Evolutionary conservation across 2,113 vertebrate species (phyloP).

Genomic region (Vulpes lagopus): DNA sequence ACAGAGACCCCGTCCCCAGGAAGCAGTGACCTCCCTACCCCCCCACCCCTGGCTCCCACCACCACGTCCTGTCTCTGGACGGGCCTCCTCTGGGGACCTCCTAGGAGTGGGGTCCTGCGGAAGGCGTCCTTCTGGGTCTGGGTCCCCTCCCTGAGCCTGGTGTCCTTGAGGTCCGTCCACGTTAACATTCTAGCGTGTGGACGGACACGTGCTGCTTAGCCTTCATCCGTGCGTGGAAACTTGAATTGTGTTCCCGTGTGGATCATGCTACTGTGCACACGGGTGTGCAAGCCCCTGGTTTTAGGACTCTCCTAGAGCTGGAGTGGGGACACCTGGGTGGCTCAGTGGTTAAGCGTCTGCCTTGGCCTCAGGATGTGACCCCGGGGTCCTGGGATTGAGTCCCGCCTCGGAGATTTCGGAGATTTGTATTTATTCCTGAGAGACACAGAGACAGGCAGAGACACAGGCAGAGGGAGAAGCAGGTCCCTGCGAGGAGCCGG

Average conservation of each 20-base stretch:
- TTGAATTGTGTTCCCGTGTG: neutral
- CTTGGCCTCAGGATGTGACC: too few relatives aligned
- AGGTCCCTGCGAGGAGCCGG: too few relatives aligned
- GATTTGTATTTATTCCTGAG: too few relatives aligned
- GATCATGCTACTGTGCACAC: neutral
- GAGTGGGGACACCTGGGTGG: too few relatives aligned
- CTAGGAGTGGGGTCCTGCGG: neutral
- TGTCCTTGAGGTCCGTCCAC: neutral
- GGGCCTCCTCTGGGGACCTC: neutral
- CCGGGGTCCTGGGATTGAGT: too few relatives aligned
- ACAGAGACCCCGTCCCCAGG: neutral
- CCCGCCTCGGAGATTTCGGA: too few relatives aligned
- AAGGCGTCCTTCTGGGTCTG: neutral
- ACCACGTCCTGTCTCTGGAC: neutral
- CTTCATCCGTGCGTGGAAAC: neutral
- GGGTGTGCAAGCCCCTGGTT: neutral
- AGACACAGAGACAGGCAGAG: too few relatives aligned
- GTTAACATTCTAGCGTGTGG: neutral
- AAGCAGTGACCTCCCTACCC: neutral
- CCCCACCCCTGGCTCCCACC: neutral
- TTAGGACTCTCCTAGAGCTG: too few relatives aligned
- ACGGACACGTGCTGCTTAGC: neutral
- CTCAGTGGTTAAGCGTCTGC: too few relatives aligned
- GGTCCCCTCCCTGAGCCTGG: rapidly evolving
- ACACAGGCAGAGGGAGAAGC: too few relatives aligned